A percentile compares a stretch with the other conserved stretches of the same genome.
phyloP scores from a whole-genome alignment of 2,797 vertebrate genomes.

The Netta rufina region DNA sequence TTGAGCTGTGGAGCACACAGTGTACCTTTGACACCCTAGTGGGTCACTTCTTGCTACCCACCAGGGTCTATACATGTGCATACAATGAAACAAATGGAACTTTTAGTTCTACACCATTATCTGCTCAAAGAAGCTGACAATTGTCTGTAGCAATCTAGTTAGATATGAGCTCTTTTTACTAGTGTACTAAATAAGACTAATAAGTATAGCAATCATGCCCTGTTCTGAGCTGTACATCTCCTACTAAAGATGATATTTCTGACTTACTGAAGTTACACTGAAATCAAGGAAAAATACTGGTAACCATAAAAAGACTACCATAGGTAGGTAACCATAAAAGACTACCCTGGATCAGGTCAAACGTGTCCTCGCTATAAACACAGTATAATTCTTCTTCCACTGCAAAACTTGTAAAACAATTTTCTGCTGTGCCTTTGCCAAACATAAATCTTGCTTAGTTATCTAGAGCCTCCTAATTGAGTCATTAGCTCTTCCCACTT shows the following conservation, averaged over 20 bases:
- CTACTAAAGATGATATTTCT: not conserved
- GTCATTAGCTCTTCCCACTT: conserved; percentile 19
- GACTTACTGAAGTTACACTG: not conserved
- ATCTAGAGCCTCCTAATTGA: not conserved
- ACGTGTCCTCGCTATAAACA: not conserved
- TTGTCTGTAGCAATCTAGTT: not conserved
- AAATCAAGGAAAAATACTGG: not conserved
- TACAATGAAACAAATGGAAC: accelerated
- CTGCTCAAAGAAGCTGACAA: not conserved
- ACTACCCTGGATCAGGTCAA: not conserved
- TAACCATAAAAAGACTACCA: not conserved
- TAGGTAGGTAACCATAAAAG: not conserved
- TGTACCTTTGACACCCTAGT: not conserved
- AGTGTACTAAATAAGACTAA: not conserved
- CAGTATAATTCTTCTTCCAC: not conserved
- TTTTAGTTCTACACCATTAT: not conserved
- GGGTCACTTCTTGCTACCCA: not conserved
- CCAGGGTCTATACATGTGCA: not conserved
- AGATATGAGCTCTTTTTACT: not conserved
- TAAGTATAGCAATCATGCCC: accelerated
- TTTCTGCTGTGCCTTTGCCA: conserved; percentile 5
- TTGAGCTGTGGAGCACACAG: not conserved
- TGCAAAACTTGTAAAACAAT: not conserved
- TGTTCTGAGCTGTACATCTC: not conserved
- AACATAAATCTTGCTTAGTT: conserved; percentile 3